A percentile compares a stretch with the other conserved stretches of the same genome.
Conservation (phyloP, 2,113 vertebrate genomes). For the Phylloscopus trochilus region DNA sequence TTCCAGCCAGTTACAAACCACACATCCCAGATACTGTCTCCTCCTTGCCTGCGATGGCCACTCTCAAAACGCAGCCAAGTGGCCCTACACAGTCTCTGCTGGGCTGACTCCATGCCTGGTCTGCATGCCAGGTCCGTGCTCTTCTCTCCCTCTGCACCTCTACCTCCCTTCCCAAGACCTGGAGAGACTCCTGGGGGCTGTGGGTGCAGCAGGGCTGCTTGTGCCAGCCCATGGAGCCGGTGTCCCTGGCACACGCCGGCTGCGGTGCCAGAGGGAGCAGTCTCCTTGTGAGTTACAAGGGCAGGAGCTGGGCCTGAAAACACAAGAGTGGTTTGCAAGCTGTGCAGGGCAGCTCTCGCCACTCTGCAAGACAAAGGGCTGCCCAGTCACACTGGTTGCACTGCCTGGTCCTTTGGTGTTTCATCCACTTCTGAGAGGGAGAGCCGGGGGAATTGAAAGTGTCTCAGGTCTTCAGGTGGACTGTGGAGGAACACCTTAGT, state of each 20-base stretch:
- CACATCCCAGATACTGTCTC: not conserved
- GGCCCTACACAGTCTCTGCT: not conserved
- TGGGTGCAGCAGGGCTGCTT: not conserved
- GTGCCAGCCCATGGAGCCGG: rapidly evolving
- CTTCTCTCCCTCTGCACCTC: not conserved
- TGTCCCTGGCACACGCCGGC: not conserved
- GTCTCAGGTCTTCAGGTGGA: not conserved
- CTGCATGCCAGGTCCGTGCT: not conserved
- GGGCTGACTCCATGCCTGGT: not conserved
- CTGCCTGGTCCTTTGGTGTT: not conserved
- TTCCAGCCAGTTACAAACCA: not conserved
- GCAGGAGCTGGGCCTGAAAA: not conserved
- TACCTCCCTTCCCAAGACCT: not conserved
- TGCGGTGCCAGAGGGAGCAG: not conserved
- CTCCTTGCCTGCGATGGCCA: not conserved
- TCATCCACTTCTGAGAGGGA: not conserved
- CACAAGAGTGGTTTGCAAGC: not conserved
- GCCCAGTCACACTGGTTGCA: not conserved
- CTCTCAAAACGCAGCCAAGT: not conserved
- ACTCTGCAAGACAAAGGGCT: not conserved
- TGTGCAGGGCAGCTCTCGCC: rapidly evolving
- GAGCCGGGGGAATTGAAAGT: rapidly evolving
- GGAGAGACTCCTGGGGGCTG: not conserved
- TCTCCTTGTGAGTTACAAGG: not conserved
- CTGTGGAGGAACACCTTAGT: not conserved